Evolutionary conservation across 2,113 vertebrate genomes (phyloP).

Genomic region (Pantherophis guttatus): DNA sequence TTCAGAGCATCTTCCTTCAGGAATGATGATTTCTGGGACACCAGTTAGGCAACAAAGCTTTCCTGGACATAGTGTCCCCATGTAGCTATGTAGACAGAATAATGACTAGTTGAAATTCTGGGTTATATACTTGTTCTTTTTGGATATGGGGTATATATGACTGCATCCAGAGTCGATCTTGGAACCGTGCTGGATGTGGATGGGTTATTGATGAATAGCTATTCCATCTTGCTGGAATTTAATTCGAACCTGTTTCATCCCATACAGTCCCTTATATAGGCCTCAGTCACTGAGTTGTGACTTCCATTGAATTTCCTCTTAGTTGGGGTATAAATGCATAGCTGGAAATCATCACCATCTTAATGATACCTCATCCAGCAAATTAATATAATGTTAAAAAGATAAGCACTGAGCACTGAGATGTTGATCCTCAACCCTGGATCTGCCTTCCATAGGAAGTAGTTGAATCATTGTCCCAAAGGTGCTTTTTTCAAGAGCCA

Average conservation of each 20-base stretch:
- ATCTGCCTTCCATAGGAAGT: neutral
- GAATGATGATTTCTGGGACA: neutral
- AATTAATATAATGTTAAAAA: neutral
- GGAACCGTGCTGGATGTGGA: neutral
- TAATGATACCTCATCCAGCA: neutral
- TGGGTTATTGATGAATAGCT: neutral
- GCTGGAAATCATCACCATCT: neutral
- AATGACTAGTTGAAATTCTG: neutral
- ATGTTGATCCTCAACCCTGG: neutral
- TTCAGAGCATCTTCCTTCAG: neutral
- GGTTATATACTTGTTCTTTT: neutral
- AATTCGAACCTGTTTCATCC: neutral
- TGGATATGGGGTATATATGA: neutral
- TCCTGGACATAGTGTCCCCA: neutral
- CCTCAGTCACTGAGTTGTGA: neutral
- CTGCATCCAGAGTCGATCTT: neutral
- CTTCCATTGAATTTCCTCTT: neutral
- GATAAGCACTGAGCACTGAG: neutral
- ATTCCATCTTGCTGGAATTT: neutral
- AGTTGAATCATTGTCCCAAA: neutral
- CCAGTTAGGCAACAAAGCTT: neutral
- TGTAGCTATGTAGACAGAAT: neutral
- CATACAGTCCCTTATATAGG: neutral
- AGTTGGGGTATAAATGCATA: neutral
- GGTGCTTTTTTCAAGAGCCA: no score